Evolutionary conservation across 1,140 invertebrate species (phyloP).

Genomic region (Ceratina australensis): DNA sequence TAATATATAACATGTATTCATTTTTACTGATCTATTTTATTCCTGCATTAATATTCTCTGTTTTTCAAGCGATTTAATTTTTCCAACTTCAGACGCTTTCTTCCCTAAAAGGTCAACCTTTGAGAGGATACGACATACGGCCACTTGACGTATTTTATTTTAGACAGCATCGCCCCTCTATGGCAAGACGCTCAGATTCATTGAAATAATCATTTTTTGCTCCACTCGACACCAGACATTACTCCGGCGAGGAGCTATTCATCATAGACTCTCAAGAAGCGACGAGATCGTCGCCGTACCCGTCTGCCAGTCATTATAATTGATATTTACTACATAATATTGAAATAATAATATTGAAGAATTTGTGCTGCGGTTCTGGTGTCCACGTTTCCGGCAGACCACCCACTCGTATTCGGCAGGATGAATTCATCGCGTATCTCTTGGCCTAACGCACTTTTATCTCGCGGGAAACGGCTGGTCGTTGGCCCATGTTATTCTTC

Average conservation of each 20-base stretch:
- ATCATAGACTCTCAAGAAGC: constrained; percentile 10
- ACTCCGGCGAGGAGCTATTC: background rate
- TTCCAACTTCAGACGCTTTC: background rate
- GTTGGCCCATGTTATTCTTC: constrained; percentile 65
- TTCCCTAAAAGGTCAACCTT: background rate
- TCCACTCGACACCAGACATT: constrained; percentile 2
- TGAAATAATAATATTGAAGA: background rate
- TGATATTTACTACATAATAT: background rate
- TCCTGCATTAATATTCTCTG: background rate
- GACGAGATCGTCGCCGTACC: background rate
- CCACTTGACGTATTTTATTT: background rate
- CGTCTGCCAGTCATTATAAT: background rate
- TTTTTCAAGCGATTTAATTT: background rate
- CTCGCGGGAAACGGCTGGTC: constrained; percentile 70
- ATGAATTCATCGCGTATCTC: constrained; percentile 65
- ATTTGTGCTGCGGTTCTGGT: constrained; percentile 29
- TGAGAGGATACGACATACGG: background rate
- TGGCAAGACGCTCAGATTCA: background rate
- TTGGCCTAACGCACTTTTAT: constrained; percentile 62
- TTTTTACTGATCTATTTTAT: no score
- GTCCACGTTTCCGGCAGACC: constrained; percentile 54
- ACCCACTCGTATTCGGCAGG: constrained; percentile 63
- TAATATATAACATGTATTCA: no score
- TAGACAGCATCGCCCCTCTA: background rate
- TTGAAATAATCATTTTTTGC: constrained; percentile 12